Conservation (phyloP, 2,888 invertebrate species). For the Psylliodes chrysocephalus region DNA sequence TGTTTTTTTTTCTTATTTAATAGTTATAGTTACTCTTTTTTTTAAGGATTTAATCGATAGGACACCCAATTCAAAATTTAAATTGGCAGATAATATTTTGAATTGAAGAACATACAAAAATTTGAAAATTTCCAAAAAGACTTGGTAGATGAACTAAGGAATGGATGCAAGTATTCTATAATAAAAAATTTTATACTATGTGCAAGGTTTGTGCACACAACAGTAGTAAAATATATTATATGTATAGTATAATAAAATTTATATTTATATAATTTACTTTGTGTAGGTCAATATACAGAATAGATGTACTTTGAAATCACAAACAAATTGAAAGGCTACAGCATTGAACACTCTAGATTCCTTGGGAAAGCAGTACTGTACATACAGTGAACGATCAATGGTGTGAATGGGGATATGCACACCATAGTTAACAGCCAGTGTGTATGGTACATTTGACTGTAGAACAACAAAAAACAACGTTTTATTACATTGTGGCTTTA, state of each 20-base stretch:
- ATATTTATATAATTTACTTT: conserved; percentile 59
- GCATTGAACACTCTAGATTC: conserved; percentile 66
- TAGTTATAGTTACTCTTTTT: no score
- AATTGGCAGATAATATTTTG: no score
- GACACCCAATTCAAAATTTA: no score
- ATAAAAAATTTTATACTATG: conserved; percentile 63
- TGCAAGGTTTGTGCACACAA: conserved; percentile 66
- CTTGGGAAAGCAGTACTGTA: conserved; percentile 64
- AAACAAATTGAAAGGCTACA: conserved; percentile 65
- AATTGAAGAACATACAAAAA: no score
- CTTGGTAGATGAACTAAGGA: conserved; percentile 24
- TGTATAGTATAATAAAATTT: conserved; percentile 62
- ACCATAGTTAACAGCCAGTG: conserved; percentile 59
- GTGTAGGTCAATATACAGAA: conserved; percentile 64
- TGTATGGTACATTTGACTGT: conserved; percentile 61
- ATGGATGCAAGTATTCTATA: conserved; percentile 31
- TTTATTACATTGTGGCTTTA: conserved; percentile 23
- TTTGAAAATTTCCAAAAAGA: conserved; percentile 4
- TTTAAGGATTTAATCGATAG: no score
- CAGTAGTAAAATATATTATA: conserved; percentile 64
- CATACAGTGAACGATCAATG: conserved; percentile 42
- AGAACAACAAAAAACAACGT: conserved; percentile 31
- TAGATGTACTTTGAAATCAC: conserved; percentile 64
- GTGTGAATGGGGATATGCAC: conserved; percentile 21
- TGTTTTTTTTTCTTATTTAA: no score